phyloP scores from a whole-genome alignment of 2,797 vertebrate species.

The Oceanodroma leucorhoa region DNA sequence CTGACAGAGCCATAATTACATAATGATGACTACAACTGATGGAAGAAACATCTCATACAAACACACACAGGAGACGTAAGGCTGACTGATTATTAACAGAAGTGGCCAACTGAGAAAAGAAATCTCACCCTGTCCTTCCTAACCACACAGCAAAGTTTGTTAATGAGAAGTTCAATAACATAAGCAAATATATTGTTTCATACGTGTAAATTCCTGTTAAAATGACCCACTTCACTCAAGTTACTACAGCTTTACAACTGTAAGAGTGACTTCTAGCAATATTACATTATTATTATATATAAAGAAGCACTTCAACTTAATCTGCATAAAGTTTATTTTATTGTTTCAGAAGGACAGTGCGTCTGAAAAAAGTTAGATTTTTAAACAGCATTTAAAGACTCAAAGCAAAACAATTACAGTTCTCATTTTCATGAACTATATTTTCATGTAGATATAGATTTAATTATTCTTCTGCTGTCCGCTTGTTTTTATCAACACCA shows the following conservation, averaged over 20 bases:
- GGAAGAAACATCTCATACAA: slow-evolving; percentile 41
- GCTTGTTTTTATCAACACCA: not conserved
- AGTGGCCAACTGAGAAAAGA: not conserved
- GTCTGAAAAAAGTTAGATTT: not conserved
- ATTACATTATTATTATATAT: too few relatives aligned
- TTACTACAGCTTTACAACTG: not conserved
- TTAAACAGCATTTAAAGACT: not conserved
- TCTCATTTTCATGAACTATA: not conserved
- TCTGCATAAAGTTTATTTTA: not conserved
- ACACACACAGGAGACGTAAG: not conserved
- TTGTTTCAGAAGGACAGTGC: not conserved
- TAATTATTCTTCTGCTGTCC: not conserved
- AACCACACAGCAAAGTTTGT: not conserved
- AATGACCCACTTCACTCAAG: not conserved
- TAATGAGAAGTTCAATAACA: not conserved
- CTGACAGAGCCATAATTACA: slow-evolving; percentile 38
- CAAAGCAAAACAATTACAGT: not conserved
- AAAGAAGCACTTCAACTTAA: not conserved
- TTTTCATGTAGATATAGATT: not conserved
- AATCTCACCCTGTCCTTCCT: not conserved
- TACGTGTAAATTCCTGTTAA: not conserved
- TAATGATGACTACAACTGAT: slow-evolving; percentile 15
- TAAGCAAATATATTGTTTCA: not conserved
- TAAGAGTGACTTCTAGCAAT: not conserved
- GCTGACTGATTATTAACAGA: slow-evolving; percentile 39